These are phyloP conservation scores for Agapornis canus DNA, from an alignment of 2,797 vertebrate genomes.

Conservation along the genomic window DNA sequence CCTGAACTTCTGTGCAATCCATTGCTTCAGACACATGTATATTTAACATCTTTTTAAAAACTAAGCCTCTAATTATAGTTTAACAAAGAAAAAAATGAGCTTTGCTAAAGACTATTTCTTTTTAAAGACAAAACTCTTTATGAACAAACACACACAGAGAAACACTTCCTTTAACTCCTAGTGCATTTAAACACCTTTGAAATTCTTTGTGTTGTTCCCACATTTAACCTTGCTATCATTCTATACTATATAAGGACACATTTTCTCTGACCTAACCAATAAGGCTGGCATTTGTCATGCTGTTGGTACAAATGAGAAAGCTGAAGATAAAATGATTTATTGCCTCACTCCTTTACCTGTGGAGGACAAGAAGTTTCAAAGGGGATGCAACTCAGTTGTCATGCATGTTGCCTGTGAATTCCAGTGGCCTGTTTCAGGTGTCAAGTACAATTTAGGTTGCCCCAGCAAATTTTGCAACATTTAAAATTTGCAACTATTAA, in stretches of 20 bases:
- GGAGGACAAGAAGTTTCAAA: background rate
- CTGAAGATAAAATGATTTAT: background rate
- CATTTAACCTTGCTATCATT: background rate
- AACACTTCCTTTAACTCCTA: conserved; percentile 51
- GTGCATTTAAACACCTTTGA: conserved; percentile 24
- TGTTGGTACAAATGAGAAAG: background rate
- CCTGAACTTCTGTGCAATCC: conserved; percentile 48
- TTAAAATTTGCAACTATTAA: too few relatives aligned
- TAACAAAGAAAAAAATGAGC: background rate
- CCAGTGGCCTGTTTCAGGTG: background rate
- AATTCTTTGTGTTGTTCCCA: background rate
- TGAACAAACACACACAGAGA: background rate
- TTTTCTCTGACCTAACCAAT: background rate
- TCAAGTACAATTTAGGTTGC: background rate
- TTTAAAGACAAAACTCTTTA: conserved; percentile 23
- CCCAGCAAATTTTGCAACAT: background rate
- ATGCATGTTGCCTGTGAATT: background rate
- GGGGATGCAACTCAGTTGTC: background rate
- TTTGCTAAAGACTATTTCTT: background rate
- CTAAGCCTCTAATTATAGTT: background rate
- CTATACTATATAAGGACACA: background rate
- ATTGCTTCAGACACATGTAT: conserved; percentile 2
- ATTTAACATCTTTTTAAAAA: conserved; percentile 23
- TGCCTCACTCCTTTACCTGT: background rate
- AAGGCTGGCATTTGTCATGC: background rate